Evolutionary conservation across 1,140 invertebrate species (phyloP).

Genomic region (Heliconius hewitsoni): DNA sequence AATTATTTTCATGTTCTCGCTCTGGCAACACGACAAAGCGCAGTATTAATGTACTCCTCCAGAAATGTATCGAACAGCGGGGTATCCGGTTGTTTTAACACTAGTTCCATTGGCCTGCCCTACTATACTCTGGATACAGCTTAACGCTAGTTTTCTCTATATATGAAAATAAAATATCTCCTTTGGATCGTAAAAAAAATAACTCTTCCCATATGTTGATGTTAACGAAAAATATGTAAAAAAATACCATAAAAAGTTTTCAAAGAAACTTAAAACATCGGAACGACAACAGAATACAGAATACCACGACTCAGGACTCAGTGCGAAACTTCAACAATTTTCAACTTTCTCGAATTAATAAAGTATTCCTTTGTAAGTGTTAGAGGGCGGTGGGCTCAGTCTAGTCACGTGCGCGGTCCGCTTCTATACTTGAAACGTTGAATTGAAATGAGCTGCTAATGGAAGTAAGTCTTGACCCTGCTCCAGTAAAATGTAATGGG

Average conservation of each 20-base stretch:
- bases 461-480: conserved; percentile 19
- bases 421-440: conserved; percentile 14
- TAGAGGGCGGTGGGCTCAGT: not conserved
- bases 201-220: too few species aligned
- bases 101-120: too few species aligned
- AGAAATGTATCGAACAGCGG: too few species aligned
- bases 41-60: too few species aligned
- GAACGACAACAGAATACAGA: conserved; percentile 9
- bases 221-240: not conserved
- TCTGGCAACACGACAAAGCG: too few species aligned
- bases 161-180: too few species aligned
- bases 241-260: not conserved
- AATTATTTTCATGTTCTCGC: too few species aligned
- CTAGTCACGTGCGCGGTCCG: not conserved
- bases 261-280: not conserved
- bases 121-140: too few species aligned
- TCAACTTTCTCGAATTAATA: conserved; percentile 10
- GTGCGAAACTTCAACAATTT: conserved; percentile 5
- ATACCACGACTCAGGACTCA: not conserved
- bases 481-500: conserved; percentile 22
- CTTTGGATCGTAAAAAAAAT: too few species aligned
- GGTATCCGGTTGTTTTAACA: too few species aligned
- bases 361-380: conserved; percentile 10
- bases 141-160: too few species aligned
- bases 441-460: conserved; percentile 21